A percentile compares a stretch with the other conserved stretches of the same genome.
These are phyloP conservation scores for Athene noctua DNA, from an alignment of 2,113 vertebrate species.

Conservation along the genomic window DNA sequence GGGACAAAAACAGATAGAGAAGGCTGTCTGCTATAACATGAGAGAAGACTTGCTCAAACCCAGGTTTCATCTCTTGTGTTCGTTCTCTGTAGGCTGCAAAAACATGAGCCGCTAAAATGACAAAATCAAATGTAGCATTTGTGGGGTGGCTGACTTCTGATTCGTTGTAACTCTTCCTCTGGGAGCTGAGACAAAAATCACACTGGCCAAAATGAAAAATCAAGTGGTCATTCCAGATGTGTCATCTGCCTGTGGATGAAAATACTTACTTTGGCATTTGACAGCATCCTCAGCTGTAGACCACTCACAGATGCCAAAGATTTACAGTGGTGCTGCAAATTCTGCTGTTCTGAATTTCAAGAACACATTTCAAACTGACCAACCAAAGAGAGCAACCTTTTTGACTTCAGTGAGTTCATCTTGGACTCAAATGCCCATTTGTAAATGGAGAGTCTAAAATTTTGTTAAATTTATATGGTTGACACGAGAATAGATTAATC, in stretches of 20 bases:
- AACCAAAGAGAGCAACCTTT: neutral
- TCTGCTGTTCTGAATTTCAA: neutral
- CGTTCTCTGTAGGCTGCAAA: neutral
- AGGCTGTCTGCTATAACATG: neutral
- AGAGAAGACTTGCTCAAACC: neutral
- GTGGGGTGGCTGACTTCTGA: neutral
- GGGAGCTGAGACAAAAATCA: neutral
- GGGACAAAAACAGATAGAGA: neutral
- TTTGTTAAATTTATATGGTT: neutral
- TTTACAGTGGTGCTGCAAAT: neutral
- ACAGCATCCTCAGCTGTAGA: neutral
- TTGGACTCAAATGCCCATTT: neutral
- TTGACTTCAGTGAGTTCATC: neutral
- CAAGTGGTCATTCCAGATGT: neutral
- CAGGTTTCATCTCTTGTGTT: neutral
- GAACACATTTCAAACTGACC: neutral
- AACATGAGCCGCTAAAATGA: neutral
- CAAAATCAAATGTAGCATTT: neutral
- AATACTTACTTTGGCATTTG: neutral
- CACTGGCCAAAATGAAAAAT: neutral
- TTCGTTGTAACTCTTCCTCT: neutral
- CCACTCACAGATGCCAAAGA: neutral
- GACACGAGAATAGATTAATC: neutral
- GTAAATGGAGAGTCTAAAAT: neutral
- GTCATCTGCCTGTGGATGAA: neutral